Base-by-base conservation (phyloP, 2,888 invertebrate genomes). In the Polydesmus complanatus region DNA sequence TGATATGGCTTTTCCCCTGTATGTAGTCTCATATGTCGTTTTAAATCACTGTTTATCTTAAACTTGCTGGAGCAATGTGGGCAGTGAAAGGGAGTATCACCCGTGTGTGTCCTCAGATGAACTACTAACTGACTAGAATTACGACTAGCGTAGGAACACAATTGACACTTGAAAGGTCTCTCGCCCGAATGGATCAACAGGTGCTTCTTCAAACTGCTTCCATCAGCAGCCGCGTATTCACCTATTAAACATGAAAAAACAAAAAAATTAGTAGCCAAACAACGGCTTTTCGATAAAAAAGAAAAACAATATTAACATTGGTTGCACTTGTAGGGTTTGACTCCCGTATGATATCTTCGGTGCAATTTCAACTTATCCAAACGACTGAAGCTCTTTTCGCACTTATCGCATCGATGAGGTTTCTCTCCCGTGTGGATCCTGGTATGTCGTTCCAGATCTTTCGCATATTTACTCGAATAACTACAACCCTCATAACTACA, bases 1-100 rank as follows among this genome's bases (percentile, higher is more conserved):
- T 82, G 78, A 77, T 81, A 85, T n/a, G 88, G 87, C 60, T 83
- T 79, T 72, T 83, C 79, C 65, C 87, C 83, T 66, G 81, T 82
- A 77, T 91, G 91, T 56, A 86, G 86, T 23, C 81, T 80, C 73
- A 90, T 80, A 71, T 90, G 90, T 3, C 84, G 83, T 63, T 86
- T 85, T 57, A 91, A 78, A 63, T 89, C 89, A 8, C 85, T 80
- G 63, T 86, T 81, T 19, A 63, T 62, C 62, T 90, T 79, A 74
- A 87, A 89, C 64, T 86, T 81, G 73, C 82, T 81, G 63, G 84
- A 83, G 71, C 88, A 88, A 64, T 89, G 80, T 2, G 86, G 85
- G 69, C 92, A 91, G 73, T 88, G 86, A 68, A 87, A 79, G 11
- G 90, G 89, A 49, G 85, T 78, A 53, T 83, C 83, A 3, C 88